These are phyloP conservation scores for Pollicipes pollicipes DNA, from an alignment of 1,140 invertebrate genomes.

Conservation along the genomic window DNA sequence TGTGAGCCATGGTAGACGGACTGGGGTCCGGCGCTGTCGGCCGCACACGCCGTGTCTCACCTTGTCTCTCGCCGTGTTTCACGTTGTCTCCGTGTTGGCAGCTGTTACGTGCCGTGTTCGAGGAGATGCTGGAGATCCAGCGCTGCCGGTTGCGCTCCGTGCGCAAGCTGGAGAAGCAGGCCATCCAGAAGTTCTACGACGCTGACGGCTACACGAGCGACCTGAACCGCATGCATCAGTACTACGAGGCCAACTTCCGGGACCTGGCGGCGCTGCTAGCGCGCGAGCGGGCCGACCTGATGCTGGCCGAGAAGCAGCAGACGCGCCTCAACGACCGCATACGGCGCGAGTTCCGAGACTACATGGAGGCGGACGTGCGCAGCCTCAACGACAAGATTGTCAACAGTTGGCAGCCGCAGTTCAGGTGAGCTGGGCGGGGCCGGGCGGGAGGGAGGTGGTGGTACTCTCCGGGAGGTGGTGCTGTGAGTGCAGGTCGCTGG, in stretches of 20 bases:
- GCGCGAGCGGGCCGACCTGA: not conserved
- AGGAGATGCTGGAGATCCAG: not conserved
- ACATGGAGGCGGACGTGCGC: not conserved
- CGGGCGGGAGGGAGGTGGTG: too few relatives aligned
- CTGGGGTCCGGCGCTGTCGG: too few relatives aligned
- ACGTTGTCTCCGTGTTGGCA: not conserved
- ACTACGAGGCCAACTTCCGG: not conserved
- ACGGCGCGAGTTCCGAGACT: not conserved
- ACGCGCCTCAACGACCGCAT: not conserved
- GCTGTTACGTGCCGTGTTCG: not conserved
- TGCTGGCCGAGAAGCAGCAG: not conserved
- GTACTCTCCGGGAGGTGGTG: too few relatives aligned
- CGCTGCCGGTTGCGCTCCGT: not conserved
- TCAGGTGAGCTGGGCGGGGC: not conserved
- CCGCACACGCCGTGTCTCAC: too few relatives aligned
- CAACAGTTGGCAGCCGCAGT: not conserved
- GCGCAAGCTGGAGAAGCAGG: not conserved
- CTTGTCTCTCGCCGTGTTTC: too few relatives aligned
- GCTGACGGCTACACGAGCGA: not conserved
- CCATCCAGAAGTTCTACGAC: not conserved
- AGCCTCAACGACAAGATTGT: not conserved
- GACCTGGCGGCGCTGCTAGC: not conserved
- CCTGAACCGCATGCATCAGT: not conserved
- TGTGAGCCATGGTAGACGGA: too few relatives aligned
- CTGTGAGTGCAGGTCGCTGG: too few relatives aligned